Percentiles rank a stretch among this genome's conserved stretches.
Conservation (phyloP, 2,797 vertebrate species). For the Sebastolobus alascanus region DNA sequence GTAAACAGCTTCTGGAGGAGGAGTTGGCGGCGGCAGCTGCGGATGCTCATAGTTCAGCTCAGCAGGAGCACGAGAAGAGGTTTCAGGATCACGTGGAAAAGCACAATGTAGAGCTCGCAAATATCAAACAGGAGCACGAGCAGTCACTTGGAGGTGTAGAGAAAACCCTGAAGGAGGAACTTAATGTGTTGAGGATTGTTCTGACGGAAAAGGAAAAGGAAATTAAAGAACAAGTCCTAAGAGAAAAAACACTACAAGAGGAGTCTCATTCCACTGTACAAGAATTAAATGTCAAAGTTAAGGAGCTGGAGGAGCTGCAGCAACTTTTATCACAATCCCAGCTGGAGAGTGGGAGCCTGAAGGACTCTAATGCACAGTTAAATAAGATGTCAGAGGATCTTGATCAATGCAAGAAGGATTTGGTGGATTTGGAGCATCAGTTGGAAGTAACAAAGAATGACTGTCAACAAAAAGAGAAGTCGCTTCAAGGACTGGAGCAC, state of each 20-base stretch:
- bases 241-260: constrained; percentile 82
- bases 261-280: constrained; percentile 77
- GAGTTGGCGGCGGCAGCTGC: constrained; percentile 80
- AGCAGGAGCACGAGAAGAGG: constrained; percentile 82
- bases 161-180: constrained; percentile 88
- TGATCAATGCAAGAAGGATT: constrained; percentile 77
- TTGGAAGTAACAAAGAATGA: constrained; percentile 83
- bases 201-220: constrained; percentile 89
- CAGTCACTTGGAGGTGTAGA: constrained; percentile 84
- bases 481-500: constrained; percentile 78
- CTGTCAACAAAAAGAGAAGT: constrained; percentile 81
- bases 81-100: constrained; percentile 84
- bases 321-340: constrained; percentile 79
- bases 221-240: constrained; percentile 80
- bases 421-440: constrained; percentile 81
- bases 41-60: constrained; percentile 70
- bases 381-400: constrained; percentile 81
- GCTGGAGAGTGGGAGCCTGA: constrained; percentile 82
- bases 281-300: constrained; percentile 77
- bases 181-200: constrained; percentile 86
- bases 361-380: constrained; percentile 74
- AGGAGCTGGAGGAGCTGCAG: constrained; percentile 84
- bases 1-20: constrained; percentile 86
- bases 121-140: constrained; percentile 85
- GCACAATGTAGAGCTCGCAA: constrained; percentile 84